Percentiles rank a stretch among this genome's conserved stretches.
Conservation (phyloP, 1,140 invertebrate species). For the Zaprionus davidi region DNA sequence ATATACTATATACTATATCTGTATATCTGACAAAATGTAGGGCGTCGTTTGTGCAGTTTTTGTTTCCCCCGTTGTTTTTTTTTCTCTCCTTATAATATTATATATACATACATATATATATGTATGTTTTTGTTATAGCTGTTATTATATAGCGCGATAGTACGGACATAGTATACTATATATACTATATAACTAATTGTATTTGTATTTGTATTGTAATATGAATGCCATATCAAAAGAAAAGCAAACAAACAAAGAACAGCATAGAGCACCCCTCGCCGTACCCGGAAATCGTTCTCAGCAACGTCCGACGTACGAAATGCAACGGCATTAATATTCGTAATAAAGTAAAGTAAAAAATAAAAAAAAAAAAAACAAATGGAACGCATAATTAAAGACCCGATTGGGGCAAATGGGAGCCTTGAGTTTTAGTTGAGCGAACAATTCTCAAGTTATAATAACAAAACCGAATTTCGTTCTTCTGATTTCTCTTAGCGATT, state of each 20-base stretch:
- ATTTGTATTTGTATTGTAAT: constrained; percentile 50
- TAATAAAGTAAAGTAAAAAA: constrained; percentile 43
- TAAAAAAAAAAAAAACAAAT: background rate
- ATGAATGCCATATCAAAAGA: constrained; percentile 36
- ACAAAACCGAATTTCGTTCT: background rate
- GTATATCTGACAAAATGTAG: constrained; percentile 23
- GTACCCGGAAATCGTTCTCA: constrained; percentile 10
- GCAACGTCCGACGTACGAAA: constrained; percentile 13
- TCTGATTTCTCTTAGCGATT: background rate
- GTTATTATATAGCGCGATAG: constrained; percentile 40
- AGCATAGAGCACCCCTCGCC: constrained; percentile 1
- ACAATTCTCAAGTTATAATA: too few relatives aligned
- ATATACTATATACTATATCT: constrained; percentile 1
- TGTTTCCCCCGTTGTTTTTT: constrained; percentile 11
- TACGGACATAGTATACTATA: constrained; percentile 41
- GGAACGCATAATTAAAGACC: constrained; percentile 13
- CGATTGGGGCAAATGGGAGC: constrained; percentile 1
- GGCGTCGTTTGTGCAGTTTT: constrained; percentile 25
- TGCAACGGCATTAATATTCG: constrained; percentile 36
- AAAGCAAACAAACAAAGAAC: background rate
- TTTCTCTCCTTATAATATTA: background rate
- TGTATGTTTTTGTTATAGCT: constrained; percentile 15
- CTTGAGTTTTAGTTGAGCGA: background rate
- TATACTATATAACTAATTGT: constrained; percentile 44
- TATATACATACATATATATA: constrained; percentile 5